Percentiles rank a stretch among this genome's conserved stretches.
Evolutionary conservation across 2,113 vertebrate genomes (phyloP).

Genomic region (Gambusia affinis): DNA sequence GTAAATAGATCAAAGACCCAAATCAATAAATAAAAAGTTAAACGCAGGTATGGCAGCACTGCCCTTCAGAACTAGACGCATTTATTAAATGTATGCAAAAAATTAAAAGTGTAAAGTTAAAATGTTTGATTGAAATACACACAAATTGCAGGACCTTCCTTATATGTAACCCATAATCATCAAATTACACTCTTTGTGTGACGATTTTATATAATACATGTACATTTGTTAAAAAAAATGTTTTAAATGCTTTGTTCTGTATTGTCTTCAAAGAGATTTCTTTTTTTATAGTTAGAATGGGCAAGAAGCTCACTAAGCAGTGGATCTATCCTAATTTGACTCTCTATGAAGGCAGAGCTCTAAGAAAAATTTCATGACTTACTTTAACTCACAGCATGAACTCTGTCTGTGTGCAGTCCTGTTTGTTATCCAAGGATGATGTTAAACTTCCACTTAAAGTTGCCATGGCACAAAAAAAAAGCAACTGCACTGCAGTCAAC

Average conservation of each 20-base stretch:
- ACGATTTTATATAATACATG: too few relatives aligned
- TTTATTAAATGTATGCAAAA: not conserved
- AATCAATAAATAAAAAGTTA: conserved; percentile 21
- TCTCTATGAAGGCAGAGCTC: conserved; percentile 23
- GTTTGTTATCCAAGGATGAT: not conserved
- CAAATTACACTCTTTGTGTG: too few relatives aligned
- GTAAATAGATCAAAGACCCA: not conserved
- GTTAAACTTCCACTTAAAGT: conserved; percentile 1
- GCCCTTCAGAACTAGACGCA: conserved; percentile 10
- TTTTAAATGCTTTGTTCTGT: conserved; percentile 4
- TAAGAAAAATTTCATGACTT: conserved; percentile 18
- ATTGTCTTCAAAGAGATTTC: conserved; percentile 6
- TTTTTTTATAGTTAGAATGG: conserved; percentile 18
- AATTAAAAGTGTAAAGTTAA: not conserved
- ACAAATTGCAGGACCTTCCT: not conserved
- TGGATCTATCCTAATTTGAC: conserved; percentile 27
- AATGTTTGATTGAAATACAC: not conserved
- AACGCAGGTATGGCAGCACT: not conserved
- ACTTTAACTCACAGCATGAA: not conserved
- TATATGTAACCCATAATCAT: too few relatives aligned
- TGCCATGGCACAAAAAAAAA: conserved; percentile 20
- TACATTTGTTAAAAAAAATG: not conserved
- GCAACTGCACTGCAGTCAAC: conserved; percentile 4
- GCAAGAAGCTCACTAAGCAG: conserved; percentile 16
- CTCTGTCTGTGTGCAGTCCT: not conserved